Conservation (phyloP, 2,797 vertebrate species). For the Heteromormyrus szaboi region DNA sequence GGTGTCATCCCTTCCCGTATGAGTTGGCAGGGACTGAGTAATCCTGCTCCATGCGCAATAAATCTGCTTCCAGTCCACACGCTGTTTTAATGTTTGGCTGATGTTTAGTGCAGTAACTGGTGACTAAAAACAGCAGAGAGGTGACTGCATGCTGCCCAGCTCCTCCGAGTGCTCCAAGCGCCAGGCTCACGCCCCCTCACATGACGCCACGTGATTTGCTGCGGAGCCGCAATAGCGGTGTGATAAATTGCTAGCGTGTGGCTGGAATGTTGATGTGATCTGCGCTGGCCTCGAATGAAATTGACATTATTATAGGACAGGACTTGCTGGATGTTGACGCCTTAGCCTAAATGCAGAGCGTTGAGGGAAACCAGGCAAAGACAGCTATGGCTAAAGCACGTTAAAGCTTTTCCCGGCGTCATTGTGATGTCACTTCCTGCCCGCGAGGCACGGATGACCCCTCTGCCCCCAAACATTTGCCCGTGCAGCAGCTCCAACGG, state of each 20-base stretch:
- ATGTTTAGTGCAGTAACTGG: not conserved
- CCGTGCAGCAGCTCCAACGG: not conserved
- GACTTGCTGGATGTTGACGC: not conserved
- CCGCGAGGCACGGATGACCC: not conserved
- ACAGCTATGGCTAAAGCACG: not conserved
- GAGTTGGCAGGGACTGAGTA: not conserved
- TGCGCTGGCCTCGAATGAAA: not conserved
- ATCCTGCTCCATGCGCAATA: not conserved
- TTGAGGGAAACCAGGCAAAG: not conserved
- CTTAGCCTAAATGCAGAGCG: not conserved
- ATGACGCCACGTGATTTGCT: not conserved
- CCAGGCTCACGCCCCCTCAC: not conserved
- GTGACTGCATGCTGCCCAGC: not conserved
- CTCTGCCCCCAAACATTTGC: not conserved
- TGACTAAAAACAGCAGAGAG: not conserved
- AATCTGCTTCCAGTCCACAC: not conserved
- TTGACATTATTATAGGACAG: not conserved
- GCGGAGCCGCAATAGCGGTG: not conserved
- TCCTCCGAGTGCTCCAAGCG: not conserved
- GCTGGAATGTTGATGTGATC: not conserved
- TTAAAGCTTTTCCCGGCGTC: not conserved
- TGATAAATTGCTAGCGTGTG: not conserved
- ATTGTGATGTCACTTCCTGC: not conserved
- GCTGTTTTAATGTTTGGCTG: not conserved
- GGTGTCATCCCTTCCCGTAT: not conserved